Evolutionary conservation across 2,888 invertebrate species (phyloP), one percentile per base, ranked within the genome.

Genomic region (Cantharis nigra): DNA sequence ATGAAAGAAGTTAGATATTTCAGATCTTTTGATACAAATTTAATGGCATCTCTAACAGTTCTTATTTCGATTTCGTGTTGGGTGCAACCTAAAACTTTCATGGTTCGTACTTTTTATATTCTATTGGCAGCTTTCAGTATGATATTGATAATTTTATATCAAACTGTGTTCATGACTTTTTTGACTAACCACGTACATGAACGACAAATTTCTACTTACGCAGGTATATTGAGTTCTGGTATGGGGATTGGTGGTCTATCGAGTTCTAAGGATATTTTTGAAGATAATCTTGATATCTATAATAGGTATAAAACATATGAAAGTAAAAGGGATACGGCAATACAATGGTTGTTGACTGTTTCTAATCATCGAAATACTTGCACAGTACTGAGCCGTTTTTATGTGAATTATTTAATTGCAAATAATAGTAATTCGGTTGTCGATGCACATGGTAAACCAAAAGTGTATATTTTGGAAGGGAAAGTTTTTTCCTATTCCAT

Each of bases 81-180:
- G 79, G 86, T 89, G 13, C 89, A 90, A 9, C 92, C 93, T 1
- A 83, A 86, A 0, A 89, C 87, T 73, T 82, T 87, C 23, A 86
- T 90, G 14, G 86, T 92, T 4, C 88, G 92, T 0, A 79, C 91
- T n/a, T 91, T 92, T 83, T 92, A 91, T 80, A 85, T 91, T 2
- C 88, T 89, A 26, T 84, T 92, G 0, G 89, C 91, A 63, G 77
- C 92, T 0, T 92, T 91, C 78, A 89, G 90, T 28, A 85, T 92
- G 30, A 87, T 91, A 79, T 87, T 92, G 78, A 83, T 90, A 11
- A 90, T 91, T 0, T 88, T 90, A 0, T 93, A 92, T 78, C 91
- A 92, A 79, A 92, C 92, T 0, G 90, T 91, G 81, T 85, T 93
- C 78, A 91, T 92, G 78, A 88, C 89, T 13, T 91, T 92, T 0